phyloP scores from a whole-genome alignment of 1,140 invertebrate genomes.

The Lysiphlebus fabarum region DNA sequence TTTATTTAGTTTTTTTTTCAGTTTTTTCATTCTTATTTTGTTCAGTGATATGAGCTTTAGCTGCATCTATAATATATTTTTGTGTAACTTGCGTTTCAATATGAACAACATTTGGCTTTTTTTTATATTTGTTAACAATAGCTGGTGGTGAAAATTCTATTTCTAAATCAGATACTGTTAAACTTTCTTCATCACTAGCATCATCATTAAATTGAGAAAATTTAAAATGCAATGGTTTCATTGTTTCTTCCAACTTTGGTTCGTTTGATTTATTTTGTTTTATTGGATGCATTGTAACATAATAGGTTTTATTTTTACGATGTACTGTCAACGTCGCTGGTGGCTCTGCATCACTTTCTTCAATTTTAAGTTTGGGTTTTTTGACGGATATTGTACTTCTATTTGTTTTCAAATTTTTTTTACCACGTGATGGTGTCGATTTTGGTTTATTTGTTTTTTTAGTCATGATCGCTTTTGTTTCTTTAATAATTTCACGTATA shows the following conservation, averaged over 20 bases:
- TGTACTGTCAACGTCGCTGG: constrained; percentile 45
- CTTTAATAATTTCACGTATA: constrained; percentile 39
- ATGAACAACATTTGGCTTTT: constrained; percentile 49
- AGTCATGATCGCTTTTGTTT: constrained; percentile 35
- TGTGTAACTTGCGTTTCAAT: constrained; percentile 48
- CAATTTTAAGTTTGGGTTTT: constrained; percentile 13
- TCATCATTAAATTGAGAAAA: constrained; percentile 43
- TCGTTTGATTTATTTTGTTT: constrained; percentile 29
- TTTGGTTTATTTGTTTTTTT: constrained; percentile 19
- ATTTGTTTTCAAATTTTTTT: constrained; percentile 20
- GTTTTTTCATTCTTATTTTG: constrained; percentile 25
- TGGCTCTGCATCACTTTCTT: constrained; percentile 30
- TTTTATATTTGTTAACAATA: constrained; percentile 39
- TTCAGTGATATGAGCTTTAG: constrained; percentile 26
- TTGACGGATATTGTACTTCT: constrained; percentile 29
- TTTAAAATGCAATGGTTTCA: constrained; percentile 50
- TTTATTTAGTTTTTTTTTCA: no score
- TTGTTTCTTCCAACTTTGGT: constrained; percentile 35
- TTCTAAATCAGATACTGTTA: constrained; percentile 51
- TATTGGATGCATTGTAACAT: constrained; percentile 51
- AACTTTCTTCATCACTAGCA: constrained; percentile 36
- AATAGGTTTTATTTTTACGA: constrained; percentile 47
- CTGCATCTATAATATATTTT: constrained; percentile 46
- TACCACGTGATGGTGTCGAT: constrained; percentile 22
- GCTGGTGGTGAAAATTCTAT: constrained; percentile 52